Conservation (phyloP, 2,888 invertebrate species). For the Torymus aiolomorphi region DNA sequence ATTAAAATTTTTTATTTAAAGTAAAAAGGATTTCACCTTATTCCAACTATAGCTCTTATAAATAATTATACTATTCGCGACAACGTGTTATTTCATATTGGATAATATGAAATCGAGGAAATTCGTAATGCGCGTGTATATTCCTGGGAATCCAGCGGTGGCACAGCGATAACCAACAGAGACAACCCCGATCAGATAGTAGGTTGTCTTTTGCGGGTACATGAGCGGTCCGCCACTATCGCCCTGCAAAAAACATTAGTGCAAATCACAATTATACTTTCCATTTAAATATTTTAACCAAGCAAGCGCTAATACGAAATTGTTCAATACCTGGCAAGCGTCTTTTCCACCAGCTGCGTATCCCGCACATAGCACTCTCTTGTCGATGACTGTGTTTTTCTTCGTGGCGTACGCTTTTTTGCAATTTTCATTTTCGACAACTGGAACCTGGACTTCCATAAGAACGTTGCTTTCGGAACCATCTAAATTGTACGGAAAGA, state of each 20-base stretch:
- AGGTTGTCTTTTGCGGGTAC: background rate
- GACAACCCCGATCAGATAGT: background rate
- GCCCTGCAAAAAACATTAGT: background rate
- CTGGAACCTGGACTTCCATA: constrained; percentile 84
- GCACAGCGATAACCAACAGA: background rate
- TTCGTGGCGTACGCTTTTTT: constrained; percentile 77
- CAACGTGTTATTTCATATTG: background rate
- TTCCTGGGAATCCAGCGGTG: background rate
- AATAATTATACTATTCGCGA: too few species aligned
- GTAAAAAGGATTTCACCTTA: too few species aligned
- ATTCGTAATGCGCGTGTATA: background rate
- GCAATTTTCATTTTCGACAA: constrained; percentile 81
- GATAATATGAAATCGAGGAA: background rate
- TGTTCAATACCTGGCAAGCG: constrained; percentile 83
- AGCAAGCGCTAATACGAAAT: too few species aligned
- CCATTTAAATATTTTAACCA: too few species aligned
- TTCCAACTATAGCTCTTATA: too few species aligned
- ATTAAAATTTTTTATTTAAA: too few species aligned
- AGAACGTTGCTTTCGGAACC: constrained; percentile 82
- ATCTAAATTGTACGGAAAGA: constrained; percentile 74
- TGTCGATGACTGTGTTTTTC: constrained; percentile 78
- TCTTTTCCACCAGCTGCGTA: constrained; percentile 81
- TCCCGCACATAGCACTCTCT: constrained; percentile 84
- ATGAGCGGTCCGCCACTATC: background rate
- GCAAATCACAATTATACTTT: background rate